Conservation (phyloP, 1,140 invertebrate genomes). For the Schmidtea mediterranea region DNA sequence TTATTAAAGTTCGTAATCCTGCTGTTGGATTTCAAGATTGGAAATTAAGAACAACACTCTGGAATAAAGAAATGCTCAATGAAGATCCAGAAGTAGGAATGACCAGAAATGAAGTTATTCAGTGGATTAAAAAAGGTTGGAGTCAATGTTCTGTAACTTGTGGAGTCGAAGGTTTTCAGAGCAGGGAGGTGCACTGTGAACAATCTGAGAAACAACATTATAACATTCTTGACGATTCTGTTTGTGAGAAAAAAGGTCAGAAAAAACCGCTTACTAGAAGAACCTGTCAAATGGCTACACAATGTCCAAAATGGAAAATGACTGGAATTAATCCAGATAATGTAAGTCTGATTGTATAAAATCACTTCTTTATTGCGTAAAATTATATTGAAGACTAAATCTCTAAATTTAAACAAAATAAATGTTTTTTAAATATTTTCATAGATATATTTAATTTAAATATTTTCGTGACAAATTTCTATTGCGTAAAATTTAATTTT, state of each 20-base stretch:
- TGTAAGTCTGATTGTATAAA: too few species aligned
- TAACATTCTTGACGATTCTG: background rate
- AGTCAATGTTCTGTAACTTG: background rate
- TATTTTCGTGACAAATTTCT: too few species aligned
- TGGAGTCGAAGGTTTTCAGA: background rate
- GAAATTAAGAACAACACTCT: background rate
- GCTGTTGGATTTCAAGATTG: background rate
- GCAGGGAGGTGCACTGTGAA: background rate
- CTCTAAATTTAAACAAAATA: too few species aligned
- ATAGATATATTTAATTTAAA: too few species aligned
- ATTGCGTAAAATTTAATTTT: too few species aligned
- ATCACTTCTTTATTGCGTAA: too few species aligned
- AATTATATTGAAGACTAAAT: too few species aligned
- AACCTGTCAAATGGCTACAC: background rate
- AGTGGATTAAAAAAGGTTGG: background rate
- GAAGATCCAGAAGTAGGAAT: background rate
- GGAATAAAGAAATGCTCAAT: constrained; percentile 3
- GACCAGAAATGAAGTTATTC: background rate
- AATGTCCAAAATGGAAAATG: background rate
- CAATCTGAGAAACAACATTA: background rate
- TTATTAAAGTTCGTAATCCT: background rate
- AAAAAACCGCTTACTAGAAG: background rate
- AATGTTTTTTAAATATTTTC: too few species aligned
- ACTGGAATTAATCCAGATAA: too few species aligned
- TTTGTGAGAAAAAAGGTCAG: background rate